Conservation (phyloP, 2,797 vertebrate species). For the Oryzias dopingdopingensis region DNA sequence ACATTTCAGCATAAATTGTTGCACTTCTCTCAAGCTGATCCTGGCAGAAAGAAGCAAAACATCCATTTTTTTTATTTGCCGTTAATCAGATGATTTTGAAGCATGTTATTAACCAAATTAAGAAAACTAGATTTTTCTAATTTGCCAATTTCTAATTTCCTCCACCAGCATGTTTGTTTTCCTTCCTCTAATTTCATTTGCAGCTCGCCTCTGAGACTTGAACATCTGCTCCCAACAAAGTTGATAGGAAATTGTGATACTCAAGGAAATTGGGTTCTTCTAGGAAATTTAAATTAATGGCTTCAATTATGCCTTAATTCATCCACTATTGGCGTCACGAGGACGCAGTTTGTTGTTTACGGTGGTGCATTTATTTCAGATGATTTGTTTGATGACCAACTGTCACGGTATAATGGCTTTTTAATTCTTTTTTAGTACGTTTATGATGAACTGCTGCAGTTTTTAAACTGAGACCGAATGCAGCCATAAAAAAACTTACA, state of each 20-base stretch:
- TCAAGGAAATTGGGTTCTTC: not conserved
- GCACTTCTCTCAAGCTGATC: not conserved
- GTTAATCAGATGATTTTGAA: constrained; percentile 5
- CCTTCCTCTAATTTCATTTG: not conserved
- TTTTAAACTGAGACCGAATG: too few relatives aligned
- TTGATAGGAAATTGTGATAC: not conserved
- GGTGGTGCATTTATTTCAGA: not conserved
- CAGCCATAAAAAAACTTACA: too few relatives aligned
- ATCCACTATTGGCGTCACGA: not conserved
- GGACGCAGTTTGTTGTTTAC: not conserved
- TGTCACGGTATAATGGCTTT: too few relatives aligned
- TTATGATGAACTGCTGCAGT: too few relatives aligned
- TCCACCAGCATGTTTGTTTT: not conserved
- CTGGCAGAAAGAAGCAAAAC: not conserved
- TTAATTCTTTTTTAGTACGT: too few relatives aligned
- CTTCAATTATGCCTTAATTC: constrained; percentile 6
- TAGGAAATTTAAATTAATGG: not conserved
- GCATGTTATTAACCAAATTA: not conserved
- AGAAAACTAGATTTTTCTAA: not conserved
- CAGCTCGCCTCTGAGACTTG: not conserved
- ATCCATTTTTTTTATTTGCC: not conserved
- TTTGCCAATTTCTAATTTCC: not conserved
- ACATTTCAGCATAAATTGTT: constrained; percentile 2
- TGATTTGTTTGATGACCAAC: not conserved
- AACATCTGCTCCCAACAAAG: not conserved